phyloP scores from a whole-genome alignment of 2,888 invertebrate species.

The Caenorhabditis sinica region DNA sequence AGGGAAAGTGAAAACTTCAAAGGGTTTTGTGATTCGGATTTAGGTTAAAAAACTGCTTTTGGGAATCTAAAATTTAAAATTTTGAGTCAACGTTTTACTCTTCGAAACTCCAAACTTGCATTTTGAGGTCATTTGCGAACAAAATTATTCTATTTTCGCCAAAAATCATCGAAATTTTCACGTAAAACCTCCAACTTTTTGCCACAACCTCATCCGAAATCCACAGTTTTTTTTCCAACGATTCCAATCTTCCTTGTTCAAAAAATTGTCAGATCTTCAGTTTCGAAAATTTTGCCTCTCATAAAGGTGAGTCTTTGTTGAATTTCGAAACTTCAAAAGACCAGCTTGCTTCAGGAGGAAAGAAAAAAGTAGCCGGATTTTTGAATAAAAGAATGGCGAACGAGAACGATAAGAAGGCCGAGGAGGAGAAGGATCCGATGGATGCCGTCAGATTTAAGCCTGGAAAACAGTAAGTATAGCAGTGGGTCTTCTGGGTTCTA shows the following conservation, averaged over 20 bases:
- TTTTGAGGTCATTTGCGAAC: no score
- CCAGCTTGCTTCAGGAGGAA: conserved; percentile 15
- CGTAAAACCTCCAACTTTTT: not conserved
- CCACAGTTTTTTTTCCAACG: not conserved
- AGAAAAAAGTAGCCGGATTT: conserved; percentile 37
- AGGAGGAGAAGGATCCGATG: conserved; percentile 62
- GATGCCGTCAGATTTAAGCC: conserved; percentile 49
- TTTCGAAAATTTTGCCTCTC: conserved; percentile 16
- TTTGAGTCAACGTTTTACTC: no score
- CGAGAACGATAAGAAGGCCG: conserved; percentile 46
- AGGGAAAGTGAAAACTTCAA: no score
- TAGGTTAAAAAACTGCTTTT: no score
- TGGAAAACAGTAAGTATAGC: conserved; percentile 57
- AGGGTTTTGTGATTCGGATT: no score
- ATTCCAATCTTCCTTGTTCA: no score
- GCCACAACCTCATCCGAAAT: not conserved
- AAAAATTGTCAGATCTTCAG: not conserved
- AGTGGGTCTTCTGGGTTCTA: no score
- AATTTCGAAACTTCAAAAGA: not conserved
- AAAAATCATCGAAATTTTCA: not conserved
- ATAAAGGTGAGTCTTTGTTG: not conserved
- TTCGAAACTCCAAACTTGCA: no score
- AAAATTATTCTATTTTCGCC: no score
- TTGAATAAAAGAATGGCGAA: conserved; percentile 38
- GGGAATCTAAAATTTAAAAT: no score